These are phyloP conservation scores for Ellobius talpinus DNA, from an alignment of 2,113 vertebrate species.

Conservation along the genomic window DNA sequence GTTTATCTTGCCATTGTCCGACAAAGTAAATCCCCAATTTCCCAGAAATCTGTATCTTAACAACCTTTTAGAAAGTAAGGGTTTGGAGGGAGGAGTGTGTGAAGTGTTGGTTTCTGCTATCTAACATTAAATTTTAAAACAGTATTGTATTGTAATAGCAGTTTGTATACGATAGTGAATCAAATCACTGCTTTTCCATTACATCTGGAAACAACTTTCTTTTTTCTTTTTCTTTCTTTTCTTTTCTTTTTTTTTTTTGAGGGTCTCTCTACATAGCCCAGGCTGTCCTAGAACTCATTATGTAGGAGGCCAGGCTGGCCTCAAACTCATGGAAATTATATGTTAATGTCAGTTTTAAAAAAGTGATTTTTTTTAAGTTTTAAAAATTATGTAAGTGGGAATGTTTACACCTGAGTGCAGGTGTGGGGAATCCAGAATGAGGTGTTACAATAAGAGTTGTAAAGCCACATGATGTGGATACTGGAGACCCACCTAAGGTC, in stretches of 20 bases:
- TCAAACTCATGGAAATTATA: not conserved
- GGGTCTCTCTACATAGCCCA: not conserved
- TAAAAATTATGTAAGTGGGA: not conserved
- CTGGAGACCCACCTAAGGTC: not conserved
- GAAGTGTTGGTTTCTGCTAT: not conserved
- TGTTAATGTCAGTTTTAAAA: not conserved
- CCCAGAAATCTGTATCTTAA: not conserved
- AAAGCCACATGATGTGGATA: not conserved
- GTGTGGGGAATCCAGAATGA: not conserved
- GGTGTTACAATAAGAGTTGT: not conserved
- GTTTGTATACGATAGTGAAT: constrained; percentile 48
- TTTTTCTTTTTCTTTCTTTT: not conserved
- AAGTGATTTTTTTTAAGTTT: not conserved
- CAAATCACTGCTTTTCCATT: constrained; percentile 53
- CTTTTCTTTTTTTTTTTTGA: too few relatives aligned
- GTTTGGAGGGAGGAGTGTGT: not conserved
- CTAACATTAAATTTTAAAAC: not conserved
- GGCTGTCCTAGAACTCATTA: not conserved
- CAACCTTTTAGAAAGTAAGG: not conserved
- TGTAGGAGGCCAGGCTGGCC: not conserved
- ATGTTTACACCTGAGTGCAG: not conserved
- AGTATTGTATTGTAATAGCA: constrained; percentile 46
- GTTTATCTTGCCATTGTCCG: constrained; percentile 27
- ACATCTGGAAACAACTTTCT: constrained; percentile 34
- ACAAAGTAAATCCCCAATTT: not conserved